These are phyloP conservation scores for Neosilurus mollespiculum DNA, from an alignment of 2,797 vertebrate species.

Conservation along the genomic window DNA sequence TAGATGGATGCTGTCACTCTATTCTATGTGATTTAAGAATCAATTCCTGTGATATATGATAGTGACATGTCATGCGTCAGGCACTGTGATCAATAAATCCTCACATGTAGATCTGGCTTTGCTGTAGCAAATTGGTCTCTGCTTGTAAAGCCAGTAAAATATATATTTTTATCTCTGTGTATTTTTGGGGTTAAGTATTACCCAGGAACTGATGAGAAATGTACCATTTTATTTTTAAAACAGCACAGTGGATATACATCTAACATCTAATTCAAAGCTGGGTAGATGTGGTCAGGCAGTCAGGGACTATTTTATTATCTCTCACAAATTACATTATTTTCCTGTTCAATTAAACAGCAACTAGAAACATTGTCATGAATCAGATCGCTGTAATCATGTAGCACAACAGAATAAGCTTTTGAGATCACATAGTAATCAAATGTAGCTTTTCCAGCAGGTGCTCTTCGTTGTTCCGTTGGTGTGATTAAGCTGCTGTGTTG, in stretches of 20 bases:
- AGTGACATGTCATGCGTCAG: slow-evolving; percentile 24
- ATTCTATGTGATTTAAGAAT: slow-evolving; percentile 32
- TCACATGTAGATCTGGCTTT: background rate
- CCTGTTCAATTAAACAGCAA: background rate
- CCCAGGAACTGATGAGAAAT: background rate
- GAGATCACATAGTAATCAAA: slow-evolving; percentile 8
- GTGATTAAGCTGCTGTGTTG: slow-evolving; percentile 3
- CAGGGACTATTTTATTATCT: background rate
- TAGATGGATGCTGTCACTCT: background rate
- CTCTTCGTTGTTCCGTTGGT: background rate
- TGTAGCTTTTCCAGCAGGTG: slow-evolving; percentile 4
- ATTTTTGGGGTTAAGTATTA: background rate
- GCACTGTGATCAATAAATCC: background rate
- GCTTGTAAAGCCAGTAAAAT: slow-evolving; percentile 9
- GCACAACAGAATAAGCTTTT: slow-evolving; percentile 17
- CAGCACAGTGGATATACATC: background rate
- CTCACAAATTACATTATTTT: background rate
- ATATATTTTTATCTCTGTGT: background rate
- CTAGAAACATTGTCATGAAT: slow-evolving; percentile 13
- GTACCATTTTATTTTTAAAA: background rate
- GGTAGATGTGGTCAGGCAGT: background rate
- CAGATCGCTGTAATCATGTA: slow-evolving; percentile 9
- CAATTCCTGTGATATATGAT: slow-evolving; percentile 35
- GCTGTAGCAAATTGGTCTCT: background rate
- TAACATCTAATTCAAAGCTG: background rate